These are phyloP conservation scores for Phaenicophaeus curvirostris DNA, from an alignment of 2,797 vertebrate species.

Conservation along the genomic window DNA sequence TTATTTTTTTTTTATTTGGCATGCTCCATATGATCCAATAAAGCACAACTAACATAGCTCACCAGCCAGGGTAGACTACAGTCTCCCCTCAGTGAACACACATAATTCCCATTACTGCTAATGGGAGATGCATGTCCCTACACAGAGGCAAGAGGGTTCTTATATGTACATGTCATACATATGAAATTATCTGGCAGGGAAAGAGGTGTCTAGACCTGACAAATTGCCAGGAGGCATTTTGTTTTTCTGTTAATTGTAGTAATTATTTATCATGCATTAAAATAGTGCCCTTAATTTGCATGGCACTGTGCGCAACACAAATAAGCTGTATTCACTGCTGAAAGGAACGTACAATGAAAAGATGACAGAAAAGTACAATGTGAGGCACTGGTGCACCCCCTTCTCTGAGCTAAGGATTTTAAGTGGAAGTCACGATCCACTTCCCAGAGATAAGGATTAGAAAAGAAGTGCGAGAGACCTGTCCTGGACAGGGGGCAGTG, in stretches of 20 bases:
- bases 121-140: constrained; percentile 54
- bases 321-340: constrained; percentile 17
- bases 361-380: not conserved
- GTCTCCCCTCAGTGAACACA: constrained; percentile 62
- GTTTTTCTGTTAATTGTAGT: constrained; percentile 56
- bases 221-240: constrained; percentile 59
- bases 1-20: constrained; percentile 1
- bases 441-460: not conserved
- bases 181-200: constrained; percentile 63
- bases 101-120: constrained; percentile 65
- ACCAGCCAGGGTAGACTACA: constrained; percentile 20
- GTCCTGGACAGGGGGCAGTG: constrained; percentile 45
- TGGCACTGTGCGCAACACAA: constrained; percentile 26
- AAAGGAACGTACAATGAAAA: not conserved
- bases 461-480: not conserved
- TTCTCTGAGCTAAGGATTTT: not conserved
- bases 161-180: constrained; percentile 60
- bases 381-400: not conserved
- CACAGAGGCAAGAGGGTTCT: constrained; percentile 32
- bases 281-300: constrained; percentile 59
- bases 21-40: constrained; percentile 52
- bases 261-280: constrained; percentile 65
- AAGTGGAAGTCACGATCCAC: not conserved
- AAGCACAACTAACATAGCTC: constrained; percentile 34
- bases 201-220: constrained; percentile 57